Evolutionary conservation across 2,797 vertebrate species (phyloP).

Genomic region (Podarcis lilfordi): DNA sequence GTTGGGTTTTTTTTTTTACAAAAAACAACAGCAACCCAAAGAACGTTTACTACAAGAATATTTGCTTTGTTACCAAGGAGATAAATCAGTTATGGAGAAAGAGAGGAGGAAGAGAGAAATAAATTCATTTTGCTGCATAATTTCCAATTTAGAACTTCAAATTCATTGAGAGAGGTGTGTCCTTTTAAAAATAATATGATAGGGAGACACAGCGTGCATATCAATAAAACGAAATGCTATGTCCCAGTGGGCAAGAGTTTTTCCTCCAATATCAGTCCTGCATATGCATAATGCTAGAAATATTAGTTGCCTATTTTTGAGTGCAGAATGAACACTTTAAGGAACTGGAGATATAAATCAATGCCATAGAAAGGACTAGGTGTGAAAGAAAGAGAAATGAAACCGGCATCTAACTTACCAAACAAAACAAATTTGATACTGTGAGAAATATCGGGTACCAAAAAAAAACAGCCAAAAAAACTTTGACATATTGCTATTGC

Average conservation of each 20-base stretch:
- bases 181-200: background rate
- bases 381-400: background rate
- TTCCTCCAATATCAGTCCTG: background rate
- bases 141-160: background rate
- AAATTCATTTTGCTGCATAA: conserved; percentile 17
- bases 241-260: background rate
- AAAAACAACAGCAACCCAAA: no score
- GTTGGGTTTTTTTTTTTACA: no score
- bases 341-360: background rate
- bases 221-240: background rate
- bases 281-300: fast-evolving
- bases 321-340: background rate
- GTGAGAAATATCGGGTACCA: background rate
- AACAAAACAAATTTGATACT: background rate
- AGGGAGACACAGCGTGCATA: background rate
- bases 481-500: background rate
- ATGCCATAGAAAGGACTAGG: background rate
- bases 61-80: conserved; percentile 12
- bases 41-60: background rate
- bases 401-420: background rate
- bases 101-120: background rate
- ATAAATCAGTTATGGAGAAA: background rate
- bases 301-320: background rate
- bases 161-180: background rate
- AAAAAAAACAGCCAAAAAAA: fast-evolving